Base-by-base conservation (phyloP, 2,888 invertebrate genomes). In the Metellina segmentata region DNA sequence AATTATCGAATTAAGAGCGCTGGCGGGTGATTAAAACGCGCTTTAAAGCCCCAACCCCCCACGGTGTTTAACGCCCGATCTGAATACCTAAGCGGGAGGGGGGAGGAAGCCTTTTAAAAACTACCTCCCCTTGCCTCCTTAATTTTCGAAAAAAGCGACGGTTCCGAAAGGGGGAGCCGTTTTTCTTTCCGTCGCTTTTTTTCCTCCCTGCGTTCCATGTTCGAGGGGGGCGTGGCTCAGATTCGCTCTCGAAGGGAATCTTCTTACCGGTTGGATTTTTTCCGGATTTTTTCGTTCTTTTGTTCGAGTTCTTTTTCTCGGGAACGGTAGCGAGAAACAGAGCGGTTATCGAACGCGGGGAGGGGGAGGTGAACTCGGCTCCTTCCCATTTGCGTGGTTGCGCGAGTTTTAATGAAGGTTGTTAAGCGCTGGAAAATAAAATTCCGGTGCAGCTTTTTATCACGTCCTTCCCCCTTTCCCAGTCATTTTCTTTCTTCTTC, bases 1-100 rank as follows among this genome's bases (percentile, higher is more conserved):
- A 91, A 91, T 91, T 91, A 91, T 91, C 91, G 74, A 83, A 91
- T 91, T 91, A 87, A 91, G 87, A 87, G 78, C 34, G 61, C 75
- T 69, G 72, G 53, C 34, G 34, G 48, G 70, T 89, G 90, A 90
- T 90, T 90, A 90, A 90, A 90, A 91, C 87, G 61, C 53, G 70
- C 75, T 20, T 52, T 90, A 70, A 78, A n/a, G 61, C 13, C 52
- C 49, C 48, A 72, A 86, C 82, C 83, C 78, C 86, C 51, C 19
- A 75, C 69, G 71, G 81, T 82, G 82, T 91, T 91, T 86, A 86
- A 77, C 71, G 82, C 34, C 61, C 74, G 85, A 86, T 82, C 82
- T 91, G 91, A 87, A 91, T 91, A 87, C 91, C 87, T 91, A 91
- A 91, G 87, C 72, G 87, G 87, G 48, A 77, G 52, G 81, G 78